These are phyloP conservation scores for Oophaga sylvatica DNA, from an alignment of 2,797 vertebrate species.

Conservation along the genomic window DNA sequence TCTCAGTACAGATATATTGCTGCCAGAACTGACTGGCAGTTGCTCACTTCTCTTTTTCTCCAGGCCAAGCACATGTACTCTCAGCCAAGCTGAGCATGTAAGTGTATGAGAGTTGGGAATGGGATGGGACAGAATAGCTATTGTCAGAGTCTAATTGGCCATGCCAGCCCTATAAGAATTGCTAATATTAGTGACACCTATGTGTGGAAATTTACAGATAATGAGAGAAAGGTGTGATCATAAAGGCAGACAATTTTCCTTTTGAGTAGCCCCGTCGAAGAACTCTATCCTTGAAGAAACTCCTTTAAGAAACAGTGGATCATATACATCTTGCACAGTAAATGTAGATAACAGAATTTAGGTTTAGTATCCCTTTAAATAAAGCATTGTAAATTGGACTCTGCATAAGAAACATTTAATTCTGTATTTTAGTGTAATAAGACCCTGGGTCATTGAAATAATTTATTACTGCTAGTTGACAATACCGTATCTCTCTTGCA, in stretches of 20 bases:
- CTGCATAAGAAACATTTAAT: slow-evolving; percentile 28
- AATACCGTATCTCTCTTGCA: slow-evolving; percentile 51
- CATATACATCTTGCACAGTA: background rate
- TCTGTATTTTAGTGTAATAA: slow-evolving; percentile 39
- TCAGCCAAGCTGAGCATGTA: no score
- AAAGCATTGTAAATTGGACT: background rate
- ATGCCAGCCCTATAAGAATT: no score
- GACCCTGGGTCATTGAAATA: slow-evolving; percentile 35
- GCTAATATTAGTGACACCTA: no score
- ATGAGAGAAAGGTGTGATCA: background rate
- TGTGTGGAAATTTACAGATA: no score
- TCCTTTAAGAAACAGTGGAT: background rate
- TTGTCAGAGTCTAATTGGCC: no score
- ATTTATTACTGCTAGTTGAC: slow-evolving; percentile 52
- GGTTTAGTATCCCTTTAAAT: background rate
- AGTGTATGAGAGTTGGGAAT: no score
- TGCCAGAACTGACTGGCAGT: no score
- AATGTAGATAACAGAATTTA: background rate
- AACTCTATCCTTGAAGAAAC: background rate
- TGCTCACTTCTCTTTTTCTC: no score
- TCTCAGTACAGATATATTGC: no score
- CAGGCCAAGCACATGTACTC: no score
- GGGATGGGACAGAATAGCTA: no score
- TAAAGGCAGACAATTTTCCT: background rate
- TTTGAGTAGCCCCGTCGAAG: background rate